phyloP scores from a whole-genome alignment of 2,797 vertebrate genomes.

The Ara ararauna region DNA sequence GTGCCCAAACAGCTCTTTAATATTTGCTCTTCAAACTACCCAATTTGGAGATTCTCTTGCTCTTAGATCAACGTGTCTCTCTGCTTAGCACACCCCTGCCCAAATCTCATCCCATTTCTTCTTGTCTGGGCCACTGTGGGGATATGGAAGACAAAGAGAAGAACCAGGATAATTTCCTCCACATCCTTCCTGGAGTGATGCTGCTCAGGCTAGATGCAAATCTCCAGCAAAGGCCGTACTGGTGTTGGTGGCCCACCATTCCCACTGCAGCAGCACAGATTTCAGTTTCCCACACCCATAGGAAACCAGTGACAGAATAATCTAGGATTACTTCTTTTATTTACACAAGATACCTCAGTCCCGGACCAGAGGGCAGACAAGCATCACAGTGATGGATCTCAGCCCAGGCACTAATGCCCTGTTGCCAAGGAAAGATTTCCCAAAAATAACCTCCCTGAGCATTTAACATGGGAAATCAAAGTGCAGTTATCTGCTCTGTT shows the following conservation, averaged over 20 bases:
- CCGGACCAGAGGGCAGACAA: background rate
- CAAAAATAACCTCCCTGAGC: background rate
- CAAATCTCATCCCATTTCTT: background rate
- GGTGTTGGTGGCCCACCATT: background rate
- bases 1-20: background rate
- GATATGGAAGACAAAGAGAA: background rate
- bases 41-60: background rate
- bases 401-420: background rate
- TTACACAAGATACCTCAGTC: background rate
- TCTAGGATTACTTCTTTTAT: background rate
- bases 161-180: background rate
- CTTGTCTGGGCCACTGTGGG: background rate
- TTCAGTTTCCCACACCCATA: background rate
- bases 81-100: rapidly evolving
- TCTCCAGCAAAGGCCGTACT: background rate
- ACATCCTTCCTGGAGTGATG: background rate
- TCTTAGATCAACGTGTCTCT: background rate
- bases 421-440: background rate
- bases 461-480: background rate
- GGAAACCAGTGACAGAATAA: background rate
- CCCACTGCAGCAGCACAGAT: background rate
- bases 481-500: background rate
- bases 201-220: background rate
- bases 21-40: background rate
- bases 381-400: background rate